Percentiles rank a stretch among this genome's conserved stretches.
These are phyloP conservation scores for Dipodomys stephensi DNA, from an alignment of 2,113 vertebrate genomes.

Conservation along the genomic window DNA sequence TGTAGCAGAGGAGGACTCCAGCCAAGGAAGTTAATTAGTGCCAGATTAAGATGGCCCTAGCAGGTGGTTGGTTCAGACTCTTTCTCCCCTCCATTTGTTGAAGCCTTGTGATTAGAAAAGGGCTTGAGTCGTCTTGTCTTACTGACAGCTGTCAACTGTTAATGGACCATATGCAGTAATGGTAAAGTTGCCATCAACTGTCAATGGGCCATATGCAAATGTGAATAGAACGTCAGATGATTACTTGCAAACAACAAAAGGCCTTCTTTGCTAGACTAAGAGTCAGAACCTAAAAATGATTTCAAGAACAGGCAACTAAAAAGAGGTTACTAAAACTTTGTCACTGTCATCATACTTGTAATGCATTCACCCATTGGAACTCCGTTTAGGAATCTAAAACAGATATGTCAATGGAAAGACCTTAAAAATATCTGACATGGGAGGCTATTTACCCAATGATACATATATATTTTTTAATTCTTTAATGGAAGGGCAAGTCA, in stretches of 20 bases:
- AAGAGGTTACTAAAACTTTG: conserved; percentile 28
- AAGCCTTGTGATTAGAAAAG: conserved; percentile 62
- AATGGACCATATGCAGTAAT: conserved; percentile 75
- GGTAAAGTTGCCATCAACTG: conserved; percentile 70
- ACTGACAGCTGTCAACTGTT: conserved; percentile 76
- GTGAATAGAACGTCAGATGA: conserved; percentile 63
- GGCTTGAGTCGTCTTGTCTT: conserved; percentile 74
- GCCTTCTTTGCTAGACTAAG: conserved; percentile 39
- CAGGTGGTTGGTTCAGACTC: conserved; percentile 65
- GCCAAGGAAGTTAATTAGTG: conserved; percentile 71
- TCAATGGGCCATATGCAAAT: conserved; percentile 67
- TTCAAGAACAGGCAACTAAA: conserved; percentile 59
- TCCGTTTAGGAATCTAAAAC: not conserved
- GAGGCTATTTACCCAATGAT: not conserved
- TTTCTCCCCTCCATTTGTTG: conserved; percentile 45
- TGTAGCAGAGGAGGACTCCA: conserved; percentile 27
- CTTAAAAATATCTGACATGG: not conserved
- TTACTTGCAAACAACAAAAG: conserved; percentile 62
- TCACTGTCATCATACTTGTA: conserved; percentile 8
- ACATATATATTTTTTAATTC: not conserved
- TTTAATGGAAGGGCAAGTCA: not conserved
- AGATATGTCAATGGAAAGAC: conserved; percentile 19
- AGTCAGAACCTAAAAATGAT: conserved; percentile 58
- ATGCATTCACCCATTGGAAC: not conserved
- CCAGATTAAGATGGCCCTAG: conserved; percentile 63